Base-by-base conservation (phyloP, 2,797 vertebrate genomes). In the Dendrocincla tyrannina region DNA sequence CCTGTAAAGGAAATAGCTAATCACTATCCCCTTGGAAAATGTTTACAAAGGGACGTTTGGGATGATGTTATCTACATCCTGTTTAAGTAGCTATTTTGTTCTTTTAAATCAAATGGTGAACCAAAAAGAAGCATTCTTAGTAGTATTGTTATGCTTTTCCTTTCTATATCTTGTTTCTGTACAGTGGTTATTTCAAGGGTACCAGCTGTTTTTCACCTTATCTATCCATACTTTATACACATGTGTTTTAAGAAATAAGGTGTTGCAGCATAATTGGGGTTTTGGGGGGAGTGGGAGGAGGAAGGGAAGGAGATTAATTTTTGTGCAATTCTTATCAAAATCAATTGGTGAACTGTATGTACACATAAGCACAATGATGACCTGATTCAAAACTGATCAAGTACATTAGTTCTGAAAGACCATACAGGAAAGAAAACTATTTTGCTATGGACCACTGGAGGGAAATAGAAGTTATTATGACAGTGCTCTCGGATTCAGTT, bases 11-110 rank as follows among this genome's bases (percentile, higher is more conserved):
- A 96, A 94, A 58, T 70, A 94, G 63, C 79, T 95, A 95, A 92
- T 96, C 74, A 81, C 89, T 66, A 56, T 69, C 81, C 91, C 91
- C 87, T 93, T 94, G 90, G 95, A 95, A 83, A 95, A 94, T 82
- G 77, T 95, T 93, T 89, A 96, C 84, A 85, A 64, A 93, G 30
- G 84, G 52, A 72, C 9, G 3, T 83, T 83, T 94, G 35, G 70
- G 70, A 88, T 84, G 77, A 94, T 89, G 74, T 89, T 84, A 96
- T 95, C 95, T 95, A 85, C 82, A 86, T 96, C 88, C 89, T 93
- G 53, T 88, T 83, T 86, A 89, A 93, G 63, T 53, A 87, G 89
- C 74, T 94, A 76, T 42, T 96, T 88, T 91, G 52, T 74, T 92
- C 72, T 89, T 37, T 85, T 70, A 74, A 76, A 94, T 89, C 70